phyloP scores from a whole-genome alignment of 2,797 vertebrate genomes.

The Pogonophryne albipinna region DNA sequence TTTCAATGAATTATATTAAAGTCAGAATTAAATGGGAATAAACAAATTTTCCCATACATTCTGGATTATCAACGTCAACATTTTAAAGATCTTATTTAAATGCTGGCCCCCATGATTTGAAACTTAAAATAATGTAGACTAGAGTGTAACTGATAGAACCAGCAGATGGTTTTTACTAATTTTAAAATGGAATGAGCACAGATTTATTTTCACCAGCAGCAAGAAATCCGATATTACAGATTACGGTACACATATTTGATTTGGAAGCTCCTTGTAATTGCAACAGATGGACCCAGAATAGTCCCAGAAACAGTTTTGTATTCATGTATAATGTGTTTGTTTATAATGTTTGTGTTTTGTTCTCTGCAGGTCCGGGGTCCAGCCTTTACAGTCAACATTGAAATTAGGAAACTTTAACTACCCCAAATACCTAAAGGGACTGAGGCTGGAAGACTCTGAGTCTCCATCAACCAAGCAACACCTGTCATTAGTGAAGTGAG shows the following conservation, averaged over 20 bases:
- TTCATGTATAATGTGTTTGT: constrained; percentile 8
- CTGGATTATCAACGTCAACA: too few species aligned
- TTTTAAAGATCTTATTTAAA: too few species aligned
- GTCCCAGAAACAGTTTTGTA: neutral
- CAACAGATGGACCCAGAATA: constrained; percentile 1
- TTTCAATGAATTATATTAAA: too few species aligned
- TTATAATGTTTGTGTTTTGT: constrained; percentile 25
- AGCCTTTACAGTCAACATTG: constrained; percentile 33
- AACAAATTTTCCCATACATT: too few species aligned
- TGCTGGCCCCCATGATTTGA: neutral
- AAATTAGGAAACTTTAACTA: constrained; percentile 65
- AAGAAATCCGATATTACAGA: neutral
- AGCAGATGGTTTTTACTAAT: too few species aligned
- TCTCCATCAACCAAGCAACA: constrained; percentile 49
- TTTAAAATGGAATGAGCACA: neutral
- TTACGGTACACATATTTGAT: neutral
- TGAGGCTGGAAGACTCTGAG: constrained; percentile 68
- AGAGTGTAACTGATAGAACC: neutral
- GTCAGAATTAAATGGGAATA: too few species aligned
- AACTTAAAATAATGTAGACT: too few species aligned
- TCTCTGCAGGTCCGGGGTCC: constrained; percentile 55
- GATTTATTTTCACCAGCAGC: neutral
- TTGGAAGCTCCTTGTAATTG: neutral
- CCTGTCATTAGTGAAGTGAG: constrained; percentile 74
- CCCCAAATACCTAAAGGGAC: constrained; percentile 61